Percentiles rank a stretch among this genome's conserved stretches.
phyloP scores from a whole-genome alignment of 2,888 invertebrate species.

The Tineola bisselliella region DNA sequence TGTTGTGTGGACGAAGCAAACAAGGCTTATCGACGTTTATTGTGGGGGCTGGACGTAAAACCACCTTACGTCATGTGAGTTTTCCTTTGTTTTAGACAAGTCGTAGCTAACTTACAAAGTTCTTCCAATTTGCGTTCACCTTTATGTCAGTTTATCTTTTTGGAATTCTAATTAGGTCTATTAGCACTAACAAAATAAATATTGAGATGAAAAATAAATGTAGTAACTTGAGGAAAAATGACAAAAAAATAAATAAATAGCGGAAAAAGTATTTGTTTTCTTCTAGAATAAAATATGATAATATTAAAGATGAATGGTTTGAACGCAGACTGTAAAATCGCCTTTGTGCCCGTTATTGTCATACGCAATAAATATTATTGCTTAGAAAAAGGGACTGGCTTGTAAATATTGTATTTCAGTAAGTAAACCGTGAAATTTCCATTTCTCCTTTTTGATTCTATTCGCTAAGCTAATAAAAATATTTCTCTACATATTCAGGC shows the following conservation, averaged over 20 bases:
- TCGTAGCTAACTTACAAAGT: background rate
- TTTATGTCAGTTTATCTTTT: background rate
- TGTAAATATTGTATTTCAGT: background rate
- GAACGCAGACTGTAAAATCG: too few relatives aligned
- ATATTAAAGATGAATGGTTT: too few relatives aligned
- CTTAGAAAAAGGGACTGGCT: background rate
- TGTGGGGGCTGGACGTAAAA: background rate
- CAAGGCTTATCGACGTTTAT: constrained; percentile 11
- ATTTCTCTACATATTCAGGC: background rate
- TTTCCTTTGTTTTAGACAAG: background rate
- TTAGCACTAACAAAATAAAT: background rate
- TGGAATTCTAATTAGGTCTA: background rate
- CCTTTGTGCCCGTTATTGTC: background rate
- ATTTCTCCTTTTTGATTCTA: background rate
- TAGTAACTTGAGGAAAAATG: too few relatives aligned
- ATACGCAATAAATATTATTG: background rate
- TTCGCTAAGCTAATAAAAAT: background rate
- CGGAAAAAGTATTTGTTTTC: too few relatives aligned
- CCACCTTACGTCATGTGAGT: constrained; percentile 5
- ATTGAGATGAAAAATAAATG: too few relatives aligned
- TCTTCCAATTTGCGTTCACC: background rate
- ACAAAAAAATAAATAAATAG: too few relatives aligned
- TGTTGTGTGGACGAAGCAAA: background rate
- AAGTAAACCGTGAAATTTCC: background rate
- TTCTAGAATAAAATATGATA: too few relatives aligned